These are phyloP conservation scores for Cantharis rufa DNA, from an alignment of 2,888 invertebrate species.

Conservation along the genomic window DNA sequence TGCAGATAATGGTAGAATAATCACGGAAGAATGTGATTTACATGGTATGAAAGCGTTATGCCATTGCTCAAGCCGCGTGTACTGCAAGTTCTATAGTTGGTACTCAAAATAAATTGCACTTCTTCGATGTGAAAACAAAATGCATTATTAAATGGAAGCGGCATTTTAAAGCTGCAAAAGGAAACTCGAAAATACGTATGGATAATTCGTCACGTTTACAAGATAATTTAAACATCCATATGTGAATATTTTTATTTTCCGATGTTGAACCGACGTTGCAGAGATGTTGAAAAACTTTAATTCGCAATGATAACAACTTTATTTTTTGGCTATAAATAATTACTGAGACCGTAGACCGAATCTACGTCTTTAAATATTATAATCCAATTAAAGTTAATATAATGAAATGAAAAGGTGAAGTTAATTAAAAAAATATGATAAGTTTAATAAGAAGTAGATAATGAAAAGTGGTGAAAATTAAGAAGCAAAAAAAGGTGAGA, in stretches of 20 bases:
- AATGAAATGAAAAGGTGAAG: no score
- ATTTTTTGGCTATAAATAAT: no score
- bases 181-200: background rate
- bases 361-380: no score
- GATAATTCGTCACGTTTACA: background rate
- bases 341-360: no score
- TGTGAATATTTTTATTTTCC: background rate
- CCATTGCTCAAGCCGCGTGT: slow-evolving; percentile 14
- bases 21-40: slow-evolving; percentile 22
- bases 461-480: background rate
- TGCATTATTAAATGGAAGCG: slow-evolving; percentile 6
- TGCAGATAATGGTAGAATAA: slow-evolving; percentile 10
- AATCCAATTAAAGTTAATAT: no score
- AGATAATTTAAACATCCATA: background rate
- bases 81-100: slow-evolving; percentile 1
- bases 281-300: no score
- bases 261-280: background rate
- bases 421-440: no score
- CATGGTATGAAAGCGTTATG: slow-evolving; percentile 22
- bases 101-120: slow-evolving; percentile 17
- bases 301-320: no score
- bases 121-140: slow-evolving; percentile 1
- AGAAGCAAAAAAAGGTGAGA: background rate
- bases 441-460: no score
- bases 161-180: background rate